Evolutionary conservation across 2,888 invertebrate species (phyloP), one percentile per base, ranked within the genome.

Genomic region (Ceramica pisi): DNA sequence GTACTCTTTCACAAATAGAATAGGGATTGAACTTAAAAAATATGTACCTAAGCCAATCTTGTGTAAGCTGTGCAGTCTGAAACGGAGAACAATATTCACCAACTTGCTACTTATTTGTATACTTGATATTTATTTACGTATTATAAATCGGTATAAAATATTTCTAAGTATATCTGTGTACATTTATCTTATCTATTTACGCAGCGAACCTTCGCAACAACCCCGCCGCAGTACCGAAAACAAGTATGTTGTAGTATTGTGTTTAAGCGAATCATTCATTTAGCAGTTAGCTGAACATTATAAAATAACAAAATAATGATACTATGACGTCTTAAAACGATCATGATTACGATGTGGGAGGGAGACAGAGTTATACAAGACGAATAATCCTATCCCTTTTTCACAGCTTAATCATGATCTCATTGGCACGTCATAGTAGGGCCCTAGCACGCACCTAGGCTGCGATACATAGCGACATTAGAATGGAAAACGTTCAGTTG

Each of bases 171-270:
- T 70, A 9, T 59, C 6, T 75, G n/a, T 74, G 35, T 78, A 75
- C 53, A 57, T 65, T 23, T 74, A 67, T 69, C 6, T 61, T 82
- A 64, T 79, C 59, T 82, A 82, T 72, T 78, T 69, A 63, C 51
- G 72, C 94, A 95, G 95, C 95, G 76, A 95, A 94, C 87, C 91
- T 94, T 60, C 92, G 92, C 89, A 92, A 93, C 85, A 92, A 91
- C 73, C 88, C 92, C 50, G 81, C 91, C n/a, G 80, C 91, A 23
- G 88, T 90, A 35, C 85, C 89, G 48, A 88, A 86, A 63, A 86
- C 93, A 95, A 94, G 95, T 95, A 95, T 90, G 95, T 95, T 83
- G 77, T 90, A 89, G 89, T 84, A 74, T 80, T 79, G 78, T 95
- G 38, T 96, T 95, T 76, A 74, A 65, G 75, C 80, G 35, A 67